These are phyloP conservation scores for Suillia variegata DNA, from an alignment of 2,888 invertebrate species.

Conservation along the genomic window DNA sequence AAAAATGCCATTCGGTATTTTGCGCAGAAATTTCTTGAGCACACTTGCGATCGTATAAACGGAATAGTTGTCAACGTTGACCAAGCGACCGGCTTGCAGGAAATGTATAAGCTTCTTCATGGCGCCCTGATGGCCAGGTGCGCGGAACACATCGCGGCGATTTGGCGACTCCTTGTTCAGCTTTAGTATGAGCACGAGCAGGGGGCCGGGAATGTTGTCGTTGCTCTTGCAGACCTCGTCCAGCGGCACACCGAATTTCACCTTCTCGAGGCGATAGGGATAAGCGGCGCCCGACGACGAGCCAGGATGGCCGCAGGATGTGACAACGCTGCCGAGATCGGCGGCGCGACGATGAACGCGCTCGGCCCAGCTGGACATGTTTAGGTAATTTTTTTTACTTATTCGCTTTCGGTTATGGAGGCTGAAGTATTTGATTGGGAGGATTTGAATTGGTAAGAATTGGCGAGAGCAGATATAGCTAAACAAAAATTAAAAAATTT, in stretches of 20 bases:
- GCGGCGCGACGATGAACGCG: conserved; percentile 91
- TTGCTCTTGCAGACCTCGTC: conserved; percentile 94
- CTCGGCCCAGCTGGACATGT: conserved; percentile 93
- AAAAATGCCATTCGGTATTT: conserved; percentile 96
- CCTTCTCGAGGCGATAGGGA: conserved; percentile 85
- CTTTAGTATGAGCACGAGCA: conserved; percentile 88
- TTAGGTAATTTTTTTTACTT: too few relatives aligned
- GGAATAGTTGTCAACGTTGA: conserved; percentile 93
- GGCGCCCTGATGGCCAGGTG: conserved; percentile 92
- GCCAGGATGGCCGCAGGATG: conserved; percentile 87
- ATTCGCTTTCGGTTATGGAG: too few relatives aligned
- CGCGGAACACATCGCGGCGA: conserved; percentile 92
- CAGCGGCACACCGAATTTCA: conserved; percentile 90
- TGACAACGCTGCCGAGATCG: conserved; percentile 87
- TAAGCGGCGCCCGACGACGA: conserved; percentile 69
- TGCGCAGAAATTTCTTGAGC: conserved; percentile 94
- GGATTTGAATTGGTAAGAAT: too few relatives aligned
- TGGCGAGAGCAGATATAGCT: too few relatives aligned
- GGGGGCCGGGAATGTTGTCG: conserved; percentile 91
- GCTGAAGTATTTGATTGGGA: too few relatives aligned
- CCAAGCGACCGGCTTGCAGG: conserved; percentile 84
- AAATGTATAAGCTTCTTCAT: conserved; percentile 94
- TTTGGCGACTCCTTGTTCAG: conserved; percentile 93
- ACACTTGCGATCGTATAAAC: conserved; percentile 99
- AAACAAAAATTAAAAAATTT: too few relatives aligned